phyloP scores from a whole-genome alignment of 1,140 invertebrate genomes.

The Ylistrum balloti region DNA sequence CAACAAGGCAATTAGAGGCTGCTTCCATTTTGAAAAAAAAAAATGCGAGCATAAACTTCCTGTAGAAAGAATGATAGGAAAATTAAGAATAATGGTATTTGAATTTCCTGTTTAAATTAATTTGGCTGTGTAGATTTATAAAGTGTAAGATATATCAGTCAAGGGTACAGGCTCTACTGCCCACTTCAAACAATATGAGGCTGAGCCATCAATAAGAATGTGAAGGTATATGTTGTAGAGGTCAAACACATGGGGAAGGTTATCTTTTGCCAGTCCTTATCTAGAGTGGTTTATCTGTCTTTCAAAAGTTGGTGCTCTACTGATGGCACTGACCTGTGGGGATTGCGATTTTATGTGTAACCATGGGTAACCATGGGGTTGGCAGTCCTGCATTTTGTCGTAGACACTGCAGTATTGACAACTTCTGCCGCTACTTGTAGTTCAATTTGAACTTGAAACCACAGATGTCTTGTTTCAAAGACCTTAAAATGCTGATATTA shows the following conservation, averaged over 20 bases:
- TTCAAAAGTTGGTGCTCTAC: neutral
- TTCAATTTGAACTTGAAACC: neutral
- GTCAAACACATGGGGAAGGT: slow-evolving; percentile 32
- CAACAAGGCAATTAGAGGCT: neutral
- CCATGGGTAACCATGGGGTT: neutral
- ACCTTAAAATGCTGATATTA: neutral
- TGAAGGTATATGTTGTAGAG: neutral
- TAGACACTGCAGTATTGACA: neutral
- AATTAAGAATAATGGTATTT: neutral
- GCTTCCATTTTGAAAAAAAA: neutral
- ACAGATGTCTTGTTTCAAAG: neutral
- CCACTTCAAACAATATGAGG: neutral
- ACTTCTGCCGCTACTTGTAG: neutral
- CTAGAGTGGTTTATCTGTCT: slow-evolving; percentile 7
- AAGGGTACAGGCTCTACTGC: neutral
- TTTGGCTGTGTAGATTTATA: neutral
- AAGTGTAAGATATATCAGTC: neutral
- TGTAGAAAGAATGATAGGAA: neutral
- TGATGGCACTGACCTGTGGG: neutral
- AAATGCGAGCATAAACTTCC: neutral
- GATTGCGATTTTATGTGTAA: neutral
- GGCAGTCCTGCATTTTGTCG: neutral
- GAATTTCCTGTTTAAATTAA: neutral
- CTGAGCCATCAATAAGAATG: neutral
- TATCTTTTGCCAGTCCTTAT: slow-evolving; percentile 4